Evolutionary conservation across 2,113 vertebrate species (phyloP).

Genomic region (Platysteira castanea): DNA sequence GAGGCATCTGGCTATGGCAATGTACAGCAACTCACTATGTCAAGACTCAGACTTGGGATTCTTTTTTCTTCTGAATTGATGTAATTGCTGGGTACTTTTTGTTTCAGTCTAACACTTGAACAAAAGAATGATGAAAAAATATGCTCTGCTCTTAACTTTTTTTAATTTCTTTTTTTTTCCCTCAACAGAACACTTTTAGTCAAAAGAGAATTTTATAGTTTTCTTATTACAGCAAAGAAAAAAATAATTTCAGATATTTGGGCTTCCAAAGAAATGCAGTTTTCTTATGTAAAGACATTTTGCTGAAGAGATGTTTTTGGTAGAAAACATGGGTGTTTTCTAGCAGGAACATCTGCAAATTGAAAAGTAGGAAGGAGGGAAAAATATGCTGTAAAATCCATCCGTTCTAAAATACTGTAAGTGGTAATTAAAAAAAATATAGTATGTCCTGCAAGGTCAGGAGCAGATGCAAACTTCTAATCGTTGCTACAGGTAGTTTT

Average conservation of each 20-base stretch:
- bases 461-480: background rate
- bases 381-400: background rate
- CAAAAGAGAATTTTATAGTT: background rate
- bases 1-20: background rate
- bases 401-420: background rate
- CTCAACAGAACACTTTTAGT: background rate
- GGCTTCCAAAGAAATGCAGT: background rate
- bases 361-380: background rate
- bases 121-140: background rate
- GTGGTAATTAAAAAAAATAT: background rate
- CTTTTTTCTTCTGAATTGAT: background rate
- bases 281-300: background rate
- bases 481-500: background rate
- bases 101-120: background rate
- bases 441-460: background rate
- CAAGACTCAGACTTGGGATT: background rate
- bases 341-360: background rate
- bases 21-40: background rate
- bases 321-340: background rate
- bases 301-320: background rate
- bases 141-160: background rate
- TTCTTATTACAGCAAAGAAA: background rate
- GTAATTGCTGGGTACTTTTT: background rate
- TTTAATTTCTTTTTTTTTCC: background rate
- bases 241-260: background rate